Percentiles rank a stretch among this genome's conserved stretches.
phyloP scores from a whole-genome alignment of 1,140 invertebrate genomes.

The Drosophila oshimai region DNA sequence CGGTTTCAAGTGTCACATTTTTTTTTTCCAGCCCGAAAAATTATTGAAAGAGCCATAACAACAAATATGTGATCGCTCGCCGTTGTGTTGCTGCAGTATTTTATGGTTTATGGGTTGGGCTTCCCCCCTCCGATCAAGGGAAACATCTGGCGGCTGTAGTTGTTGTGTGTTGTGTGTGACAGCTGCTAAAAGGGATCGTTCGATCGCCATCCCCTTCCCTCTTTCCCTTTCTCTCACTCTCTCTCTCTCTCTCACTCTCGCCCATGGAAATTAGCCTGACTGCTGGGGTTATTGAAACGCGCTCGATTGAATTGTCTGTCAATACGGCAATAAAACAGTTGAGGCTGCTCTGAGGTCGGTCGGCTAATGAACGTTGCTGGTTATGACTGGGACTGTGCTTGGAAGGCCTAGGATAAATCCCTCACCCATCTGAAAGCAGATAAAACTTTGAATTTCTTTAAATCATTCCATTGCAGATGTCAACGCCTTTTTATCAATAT shows the following conservation, averaged over 20 bases:
- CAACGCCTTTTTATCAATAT: background rate
- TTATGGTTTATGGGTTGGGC: conserved; percentile 69
- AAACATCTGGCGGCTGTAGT: conserved; percentile 62
- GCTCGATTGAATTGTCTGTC: conserved; percentile 70
- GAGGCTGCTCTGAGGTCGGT: conserved; percentile 38
- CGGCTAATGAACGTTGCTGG: conserved; percentile 14
- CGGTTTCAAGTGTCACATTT: conserved; percentile 76
- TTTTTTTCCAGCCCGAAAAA: conserved; percentile 43
- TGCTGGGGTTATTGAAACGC: conserved; percentile 22
- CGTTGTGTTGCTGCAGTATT: conserved; percentile 32
- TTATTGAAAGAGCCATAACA: conserved; percentile 76
- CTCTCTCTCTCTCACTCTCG: conserved; percentile 26
- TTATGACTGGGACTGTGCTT: background rate
- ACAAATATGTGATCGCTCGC: conserved; percentile 42
- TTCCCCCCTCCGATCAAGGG: conserved; percentile 20
- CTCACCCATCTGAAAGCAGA: too few species aligned
- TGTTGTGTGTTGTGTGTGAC: conserved; percentile 29
- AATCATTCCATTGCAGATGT: background rate
- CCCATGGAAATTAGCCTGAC: conserved; percentile 27
- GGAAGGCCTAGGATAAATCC: background rate
- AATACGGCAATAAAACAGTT: conserved; percentile 71
- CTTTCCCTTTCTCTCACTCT: background rate
- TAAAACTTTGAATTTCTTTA: background rate
- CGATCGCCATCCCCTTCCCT: background rate
- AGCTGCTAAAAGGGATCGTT: conserved; percentile 68